phyloP scores from a whole-genome alignment of 2,888 invertebrate genomes.

The Synergus itoensis region DNA sequence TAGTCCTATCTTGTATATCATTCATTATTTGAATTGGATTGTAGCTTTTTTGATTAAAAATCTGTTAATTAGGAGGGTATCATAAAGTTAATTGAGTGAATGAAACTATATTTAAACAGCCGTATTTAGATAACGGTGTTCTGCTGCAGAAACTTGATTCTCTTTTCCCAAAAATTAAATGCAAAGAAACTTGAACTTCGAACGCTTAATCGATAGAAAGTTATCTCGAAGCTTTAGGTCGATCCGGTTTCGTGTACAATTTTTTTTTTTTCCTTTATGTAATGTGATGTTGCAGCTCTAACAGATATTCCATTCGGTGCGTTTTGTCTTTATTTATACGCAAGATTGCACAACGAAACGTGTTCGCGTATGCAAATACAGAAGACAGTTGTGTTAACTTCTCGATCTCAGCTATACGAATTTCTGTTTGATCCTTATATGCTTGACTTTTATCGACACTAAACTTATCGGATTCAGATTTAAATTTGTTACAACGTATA shows the following conservation, averaged over 20 bases:
- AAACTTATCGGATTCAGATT: slow-evolving; percentile 18
- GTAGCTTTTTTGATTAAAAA: background rate
- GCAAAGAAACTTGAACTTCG: slow-evolving; percentile 24
- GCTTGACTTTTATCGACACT: slow-evolving; percentile 32
- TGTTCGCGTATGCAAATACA: slow-evolving; percentile 20
- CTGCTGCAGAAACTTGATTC: background rate
- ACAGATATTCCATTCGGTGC: slow-evolving; percentile 33
- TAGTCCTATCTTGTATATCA: background rate
- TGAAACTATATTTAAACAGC: background rate
- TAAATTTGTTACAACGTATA: slow-evolving; percentile 12
- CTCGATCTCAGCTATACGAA: background rate
- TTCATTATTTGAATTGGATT: background rate
- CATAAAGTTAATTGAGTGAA: background rate
- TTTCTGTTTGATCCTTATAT: slow-evolving; percentile 30
- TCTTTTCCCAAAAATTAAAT: slow-evolving; percentile 20
- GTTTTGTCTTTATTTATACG: slow-evolving; percentile 31
- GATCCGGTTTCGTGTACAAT: slow-evolving; percentile 24
- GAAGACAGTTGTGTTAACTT: slow-evolving; percentile 10
- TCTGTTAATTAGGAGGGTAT: background rate
- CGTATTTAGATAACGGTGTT: background rate
- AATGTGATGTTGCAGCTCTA: slow-evolving; percentile 28
- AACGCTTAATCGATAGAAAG: slow-evolving; percentile 21
- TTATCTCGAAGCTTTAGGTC: slow-evolving; percentile 27
- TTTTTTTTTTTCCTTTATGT: background rate
- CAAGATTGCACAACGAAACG: slow-evolving; percentile 30